Evolutionary conservation across 2,797 vertebrate genomes (phyloP).

Genomic region (Manis pentadactyla): DNA sequence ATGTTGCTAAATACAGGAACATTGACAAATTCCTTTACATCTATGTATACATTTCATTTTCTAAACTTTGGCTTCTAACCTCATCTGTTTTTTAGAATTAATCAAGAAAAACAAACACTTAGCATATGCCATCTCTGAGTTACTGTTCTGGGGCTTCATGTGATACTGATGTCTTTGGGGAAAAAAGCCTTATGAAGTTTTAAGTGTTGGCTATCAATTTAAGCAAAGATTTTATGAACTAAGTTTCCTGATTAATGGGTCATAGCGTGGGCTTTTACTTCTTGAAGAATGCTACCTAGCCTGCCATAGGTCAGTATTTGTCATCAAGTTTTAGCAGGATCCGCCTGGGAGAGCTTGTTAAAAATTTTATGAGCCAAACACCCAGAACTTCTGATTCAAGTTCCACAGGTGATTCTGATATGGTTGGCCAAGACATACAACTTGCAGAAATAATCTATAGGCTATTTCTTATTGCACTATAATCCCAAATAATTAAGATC

Average conservation of each 20-base stretch:
- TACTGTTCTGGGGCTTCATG: conserved; percentile 50
- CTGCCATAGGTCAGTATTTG: conserved; percentile 13
- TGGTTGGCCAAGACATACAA: conserved; percentile 47
- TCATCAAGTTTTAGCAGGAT: conserved; percentile 39
- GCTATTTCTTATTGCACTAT: not conserved
- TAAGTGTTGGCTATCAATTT: conserved; percentile 35
- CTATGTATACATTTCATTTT: conserved; percentile 58
- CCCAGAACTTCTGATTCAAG: conserved; percentile 35
- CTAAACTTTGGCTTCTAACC: conserved; percentile 61
- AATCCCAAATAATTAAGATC: conserved; percentile 49
- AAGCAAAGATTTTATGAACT: conserved; percentile 44
- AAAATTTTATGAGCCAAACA: conserved; percentile 46
- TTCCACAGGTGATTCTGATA: conserved; percentile 35
- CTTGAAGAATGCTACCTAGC: conserved; percentile 41
- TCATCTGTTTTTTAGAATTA: conserved; percentile 53
- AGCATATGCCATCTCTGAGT: conserved; percentile 48
- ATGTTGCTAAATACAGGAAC: conserved; percentile 54
- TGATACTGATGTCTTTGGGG: not conserved
- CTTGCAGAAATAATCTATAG: not conserved
- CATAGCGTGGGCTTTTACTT: conserved; percentile 35
- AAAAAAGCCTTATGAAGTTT: not conserved
- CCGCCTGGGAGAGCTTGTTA: conserved; percentile 11
- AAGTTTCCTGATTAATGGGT: conserved; percentile 46
- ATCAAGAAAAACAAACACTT: conserved; percentile 53
- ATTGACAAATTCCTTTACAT: conserved; percentile 37